Percentiles rank a stretch among this genome's conserved stretches.
Evolutionary conservation across 2,113 vertebrate genomes (phyloP).

Genomic region (Cheilinus undulatus): DNA sequence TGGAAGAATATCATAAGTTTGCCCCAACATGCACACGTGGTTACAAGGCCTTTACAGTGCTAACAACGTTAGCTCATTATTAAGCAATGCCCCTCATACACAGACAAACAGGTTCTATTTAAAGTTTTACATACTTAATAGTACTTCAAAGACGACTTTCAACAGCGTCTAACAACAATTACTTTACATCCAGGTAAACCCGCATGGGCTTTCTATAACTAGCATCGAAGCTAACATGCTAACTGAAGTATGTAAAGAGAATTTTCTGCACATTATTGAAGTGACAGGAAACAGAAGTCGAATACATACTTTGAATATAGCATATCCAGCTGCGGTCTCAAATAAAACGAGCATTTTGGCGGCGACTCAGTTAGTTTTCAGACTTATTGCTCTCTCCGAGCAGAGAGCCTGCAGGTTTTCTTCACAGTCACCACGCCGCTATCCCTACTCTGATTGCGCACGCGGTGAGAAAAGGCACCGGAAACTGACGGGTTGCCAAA

Average conservation of each 20-base stretch:
- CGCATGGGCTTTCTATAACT: not conserved
- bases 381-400: not conserved
- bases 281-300: not conserved
- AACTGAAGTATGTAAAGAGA: not conserved
- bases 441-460: not conserved
- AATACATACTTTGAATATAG: conserved; percentile 81
- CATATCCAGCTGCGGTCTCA: conserved; percentile 84
- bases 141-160: accelerated
- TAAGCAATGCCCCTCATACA: accelerated
- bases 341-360: conserved; percentile 83
- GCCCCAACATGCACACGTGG: conserved; percentile 66
- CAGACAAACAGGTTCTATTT: not conserved
- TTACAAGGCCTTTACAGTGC: conserved; percentile 36
- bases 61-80: not conserved
- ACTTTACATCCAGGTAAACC: accelerated
- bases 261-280: accelerated
- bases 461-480: not conserved
- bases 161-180: accelerated
- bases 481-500: conserved; percentile 55
- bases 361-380: not conserved
- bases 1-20: not conserved
- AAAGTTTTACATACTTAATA: accelerated
- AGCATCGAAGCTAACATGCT: conserved; percentile 42
- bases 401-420: not conserved
- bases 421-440: conserved; percentile 19